Conservation (phyloP, 2,888 invertebrate species). For the Cabera pusaria region DNA sequence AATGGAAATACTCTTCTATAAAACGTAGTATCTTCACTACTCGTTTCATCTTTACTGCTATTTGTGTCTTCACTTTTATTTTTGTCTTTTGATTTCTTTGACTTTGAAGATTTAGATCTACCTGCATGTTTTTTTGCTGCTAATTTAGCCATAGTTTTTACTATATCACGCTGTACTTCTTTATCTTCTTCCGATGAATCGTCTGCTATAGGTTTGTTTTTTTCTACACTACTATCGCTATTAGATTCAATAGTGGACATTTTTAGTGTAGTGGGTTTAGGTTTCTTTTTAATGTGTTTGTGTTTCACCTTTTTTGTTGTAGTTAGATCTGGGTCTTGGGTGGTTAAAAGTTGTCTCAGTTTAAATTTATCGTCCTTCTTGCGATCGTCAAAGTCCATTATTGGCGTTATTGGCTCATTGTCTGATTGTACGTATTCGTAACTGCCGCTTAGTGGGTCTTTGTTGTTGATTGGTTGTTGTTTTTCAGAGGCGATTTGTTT, state of each 20-base stretch:
- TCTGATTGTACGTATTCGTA: conserved; percentile 32
- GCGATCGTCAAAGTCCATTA: conserved; percentile 34
- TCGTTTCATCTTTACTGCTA: background rate
- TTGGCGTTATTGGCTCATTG: conserved; percentile 31
- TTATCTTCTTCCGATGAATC: too few relatives aligned
- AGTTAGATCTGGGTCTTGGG: background rate
- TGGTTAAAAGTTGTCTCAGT: conserved; percentile 25
- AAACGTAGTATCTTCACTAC: conserved; percentile 28
- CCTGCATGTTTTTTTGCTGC: too few relatives aligned
- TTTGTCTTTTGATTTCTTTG: too few relatives aligned
- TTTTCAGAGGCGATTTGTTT: background rate
- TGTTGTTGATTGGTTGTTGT: conserved; percentile 1
- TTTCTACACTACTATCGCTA: too few relatives aligned
- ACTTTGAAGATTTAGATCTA: too few relatives aligned
- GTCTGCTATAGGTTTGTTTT: too few relatives aligned
- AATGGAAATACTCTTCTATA: conserved; percentile 33
- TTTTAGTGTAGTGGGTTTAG: too few relatives aligned
- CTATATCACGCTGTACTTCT: too few relatives aligned
- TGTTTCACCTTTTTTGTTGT: background rate
- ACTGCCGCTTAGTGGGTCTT: background rate
- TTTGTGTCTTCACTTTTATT: too few relatives aligned
- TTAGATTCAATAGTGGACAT: too few relatives aligned
- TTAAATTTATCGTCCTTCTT: conserved; percentile 31
- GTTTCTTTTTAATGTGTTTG: background rate
- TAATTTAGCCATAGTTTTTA: too few relatives aligned